These are phyloP conservation scores for Drosophila borealis DNA, from an alignment of 2,888 invertebrate species.

Conservation along the genomic window DNA sequence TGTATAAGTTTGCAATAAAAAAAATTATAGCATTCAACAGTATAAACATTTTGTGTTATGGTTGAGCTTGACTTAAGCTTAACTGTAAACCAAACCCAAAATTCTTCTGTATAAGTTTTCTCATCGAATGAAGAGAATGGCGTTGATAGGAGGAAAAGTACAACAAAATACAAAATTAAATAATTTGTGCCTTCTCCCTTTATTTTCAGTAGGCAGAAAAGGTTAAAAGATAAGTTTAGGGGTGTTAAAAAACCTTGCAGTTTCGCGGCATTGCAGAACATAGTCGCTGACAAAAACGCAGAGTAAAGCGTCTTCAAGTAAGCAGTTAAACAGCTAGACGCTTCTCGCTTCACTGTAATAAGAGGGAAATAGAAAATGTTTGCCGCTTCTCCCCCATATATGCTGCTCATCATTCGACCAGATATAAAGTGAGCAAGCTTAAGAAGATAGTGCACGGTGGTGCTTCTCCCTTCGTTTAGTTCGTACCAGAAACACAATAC, in stretches of 20 bases:
- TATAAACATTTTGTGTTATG: constrained; percentile 5
- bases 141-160: background rate
- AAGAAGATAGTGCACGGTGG: no score
- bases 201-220: background rate
- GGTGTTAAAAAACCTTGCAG: no score
- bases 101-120: background rate
- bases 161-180: background rate
- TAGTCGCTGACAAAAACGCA: background rate
- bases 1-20: background rate
- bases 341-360: background rate
- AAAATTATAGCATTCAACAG: constrained; percentile 2
- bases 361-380: background rate
- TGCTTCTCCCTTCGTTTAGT: background rate
- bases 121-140: background rate
- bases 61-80: background rate
- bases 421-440: background rate
- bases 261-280: no score
- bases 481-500: background rate
- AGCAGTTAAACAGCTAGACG: background rate
- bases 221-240: background rate
- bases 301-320: background rate
- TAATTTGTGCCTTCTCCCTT: background rate
- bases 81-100: background rate
- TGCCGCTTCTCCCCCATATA: background rate
- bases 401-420: background rate